Evolutionary conservation across 2,888 invertebrate species (phyloP).

Genomic region (Acheta domesticus): DNA sequence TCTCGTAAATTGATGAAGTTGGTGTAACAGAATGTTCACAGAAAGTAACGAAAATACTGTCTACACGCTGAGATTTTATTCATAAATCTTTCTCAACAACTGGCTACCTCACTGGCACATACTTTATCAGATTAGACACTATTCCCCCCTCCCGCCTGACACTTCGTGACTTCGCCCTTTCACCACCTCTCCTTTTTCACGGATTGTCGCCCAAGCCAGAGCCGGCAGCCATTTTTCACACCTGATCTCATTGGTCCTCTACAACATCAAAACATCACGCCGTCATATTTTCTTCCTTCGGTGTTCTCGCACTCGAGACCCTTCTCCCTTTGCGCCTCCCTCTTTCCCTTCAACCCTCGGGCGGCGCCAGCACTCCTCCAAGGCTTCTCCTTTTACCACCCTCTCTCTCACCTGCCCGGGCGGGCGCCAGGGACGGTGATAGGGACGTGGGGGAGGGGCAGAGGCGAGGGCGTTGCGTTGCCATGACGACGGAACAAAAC

Average conservation of each 20-base stretch:
- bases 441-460: conserved; percentile 6
- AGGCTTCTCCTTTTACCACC: conserved; percentile 4
- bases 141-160: too few relatives aligned
- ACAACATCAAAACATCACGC: neutral
- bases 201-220: neutral
- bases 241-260: neutral
- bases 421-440: neutral
- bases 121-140: too few relatives aligned
- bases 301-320: too few relatives aligned
- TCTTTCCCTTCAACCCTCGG: neutral
- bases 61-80: too few relatives aligned
- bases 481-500: conserved; percentile 32
- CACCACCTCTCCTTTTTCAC: too few relatives aligned
- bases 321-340: neutral
- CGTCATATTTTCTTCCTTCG: neutral
- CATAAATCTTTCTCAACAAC: too few relatives aligned
- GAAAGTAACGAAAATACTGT: too few relatives aligned
- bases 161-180: too few relatives aligned
- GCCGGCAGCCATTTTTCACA: conserved; percentile 8
- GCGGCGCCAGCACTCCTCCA: neutral
- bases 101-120: too few relatives aligned
- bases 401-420: neutral
- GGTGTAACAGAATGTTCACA: too few relatives aligned
- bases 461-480: conserved; percentile 28
- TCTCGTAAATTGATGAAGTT: too few relatives aligned